Evolutionary conservation across 2,797 vertebrate species (phyloP), one percentile per base, ranked within the genome.

Genomic region (Choloepus didactylus): DNA sequence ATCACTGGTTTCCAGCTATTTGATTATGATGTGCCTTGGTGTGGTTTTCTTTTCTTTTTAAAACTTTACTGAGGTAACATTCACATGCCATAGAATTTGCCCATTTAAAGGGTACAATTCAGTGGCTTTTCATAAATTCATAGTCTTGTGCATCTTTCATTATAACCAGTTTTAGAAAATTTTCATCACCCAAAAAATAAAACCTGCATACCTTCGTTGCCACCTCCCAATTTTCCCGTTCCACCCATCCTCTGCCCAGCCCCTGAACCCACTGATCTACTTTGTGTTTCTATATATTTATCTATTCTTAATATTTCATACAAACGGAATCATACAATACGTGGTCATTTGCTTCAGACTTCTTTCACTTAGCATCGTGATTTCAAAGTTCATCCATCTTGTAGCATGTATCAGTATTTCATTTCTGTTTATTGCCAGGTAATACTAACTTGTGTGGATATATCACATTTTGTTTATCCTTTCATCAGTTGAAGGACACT

Each of bases 141-240:
- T 31, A 60, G n/a, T 27, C 29, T 66, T 87, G 54, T 95, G 6
- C 25, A 44, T 87, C n/a, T 93, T 21, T 59, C 21, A 31, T 21
- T 25, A 21, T 49, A 82, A 89, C 92, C 80, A 70, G 41, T 46
- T 89, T 41, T 66, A 76, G 46, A 87, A 90, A n/a, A 59, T 93
- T 86, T 76, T 87, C 9, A 72, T 56, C 76, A 56, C 46, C 70
- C 73, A 23, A 27, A 64, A 69, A 60, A 18, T 70, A 92, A 94
- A 70, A 38, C 12, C 69, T 18, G 4, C 29, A 73, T 29, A 27
- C 15, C 38, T 85, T 75, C 51, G 51, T 75, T 60, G 27, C 81
- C 38, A 51, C 54, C 35, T 9, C 29, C 49, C 25, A 70, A 18
- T 9, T n/a, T 19, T 7, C 21, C 27, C 49, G 10, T 69, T 75